Conservation (phyloP, 2,797 vertebrate species). For the Buceros bicornis region DNA sequence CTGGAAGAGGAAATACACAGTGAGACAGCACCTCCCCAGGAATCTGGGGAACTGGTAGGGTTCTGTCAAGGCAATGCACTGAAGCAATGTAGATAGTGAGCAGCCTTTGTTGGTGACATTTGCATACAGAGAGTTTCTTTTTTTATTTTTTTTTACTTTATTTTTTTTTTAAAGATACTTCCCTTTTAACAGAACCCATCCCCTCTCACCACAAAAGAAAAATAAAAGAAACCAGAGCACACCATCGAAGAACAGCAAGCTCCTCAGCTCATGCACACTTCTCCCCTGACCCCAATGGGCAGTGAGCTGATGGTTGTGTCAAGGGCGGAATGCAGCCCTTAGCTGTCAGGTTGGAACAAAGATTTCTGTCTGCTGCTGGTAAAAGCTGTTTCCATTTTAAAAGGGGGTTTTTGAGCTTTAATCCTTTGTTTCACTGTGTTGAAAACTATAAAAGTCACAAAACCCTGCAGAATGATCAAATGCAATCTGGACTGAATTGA, state of each 20-base stretch:
- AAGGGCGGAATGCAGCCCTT: neutral
- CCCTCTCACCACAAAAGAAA: neutral
- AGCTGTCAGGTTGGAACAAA: neutral
- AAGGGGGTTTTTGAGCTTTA: neutral
- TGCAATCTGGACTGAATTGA: constrained; percentile 60
- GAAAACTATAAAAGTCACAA: constrained; percentile 15
- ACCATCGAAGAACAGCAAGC: neutral
- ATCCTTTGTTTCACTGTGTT: constrained; percentile 34
- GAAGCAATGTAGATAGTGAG: rapidly evolving
- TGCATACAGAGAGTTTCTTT: neutral
- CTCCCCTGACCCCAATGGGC: neutral
- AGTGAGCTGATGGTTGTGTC: neutral
- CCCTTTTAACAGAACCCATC: neutral
- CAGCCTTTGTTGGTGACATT: neutral
- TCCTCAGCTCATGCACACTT: neutral
- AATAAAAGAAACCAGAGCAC: neutral
- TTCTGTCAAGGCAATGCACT: rapidly evolving
- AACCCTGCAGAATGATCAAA: constrained; percentile 44
- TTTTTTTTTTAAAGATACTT: neutral
- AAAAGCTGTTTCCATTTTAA: constrained; percentile 28
- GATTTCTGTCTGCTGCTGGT: neutral
- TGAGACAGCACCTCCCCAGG: neutral
- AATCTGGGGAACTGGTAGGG: rapidly evolving
- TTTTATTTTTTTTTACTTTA: no score
- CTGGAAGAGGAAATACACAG: rapidly evolving